Percentiles rank a stretch among this genome's conserved stretches.
These are phyloP conservation scores for Notechis scutatus DNA, from an alignment of 2,113 vertebrate species.

Conservation along the genomic window DNA sequence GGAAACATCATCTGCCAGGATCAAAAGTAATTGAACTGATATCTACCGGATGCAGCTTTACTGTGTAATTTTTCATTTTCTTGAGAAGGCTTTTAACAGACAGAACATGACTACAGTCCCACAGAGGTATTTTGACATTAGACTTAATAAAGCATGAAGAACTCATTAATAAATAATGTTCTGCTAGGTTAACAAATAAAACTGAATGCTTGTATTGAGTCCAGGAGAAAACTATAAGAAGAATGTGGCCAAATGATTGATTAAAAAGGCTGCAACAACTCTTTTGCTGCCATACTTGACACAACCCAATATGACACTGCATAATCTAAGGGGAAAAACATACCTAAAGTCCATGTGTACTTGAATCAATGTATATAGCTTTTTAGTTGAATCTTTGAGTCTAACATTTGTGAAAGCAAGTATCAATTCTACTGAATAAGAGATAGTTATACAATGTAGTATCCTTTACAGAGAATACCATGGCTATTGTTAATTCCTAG, in stretches of 20 bases:
- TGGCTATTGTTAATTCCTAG: constrained; percentile 33
- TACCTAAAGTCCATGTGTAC: constrained; percentile 4
- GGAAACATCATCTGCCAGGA: constrained; percentile 61
- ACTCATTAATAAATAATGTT: constrained; percentile 83
- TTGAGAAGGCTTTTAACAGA: constrained; percentile 54
- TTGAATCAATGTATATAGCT: constrained; percentile 30
- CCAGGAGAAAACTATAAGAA: constrained; percentile 69
- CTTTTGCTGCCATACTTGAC: constrained; percentile 29
- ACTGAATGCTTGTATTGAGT: constrained; percentile 59
- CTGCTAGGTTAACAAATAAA: constrained; percentile 79
- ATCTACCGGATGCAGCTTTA: constrained; percentile 45
- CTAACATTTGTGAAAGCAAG: constrained; percentile 51
- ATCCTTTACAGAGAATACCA: constrained; percentile 40
- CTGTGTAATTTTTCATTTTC: constrained; percentile 67
- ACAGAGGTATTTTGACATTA: constrained; percentile 78
- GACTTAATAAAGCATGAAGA: constrained; percentile 82
- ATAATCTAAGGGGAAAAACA: constrained; percentile 22
- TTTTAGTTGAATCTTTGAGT: constrained; percentile 23
- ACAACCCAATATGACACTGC: constrained; percentile 21
- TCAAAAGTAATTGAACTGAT: constrained; percentile 60
- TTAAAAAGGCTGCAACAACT: constrained; percentile 46
- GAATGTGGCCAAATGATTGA: constrained; percentile 57
- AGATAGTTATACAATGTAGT: constrained; percentile 40
- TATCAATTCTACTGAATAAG: constrained; percentile 43
- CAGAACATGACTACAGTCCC: constrained; percentile 62